Conservation (phyloP, 92 coral and sea anemone species). For the Zoanthus gigantus region DNA sequence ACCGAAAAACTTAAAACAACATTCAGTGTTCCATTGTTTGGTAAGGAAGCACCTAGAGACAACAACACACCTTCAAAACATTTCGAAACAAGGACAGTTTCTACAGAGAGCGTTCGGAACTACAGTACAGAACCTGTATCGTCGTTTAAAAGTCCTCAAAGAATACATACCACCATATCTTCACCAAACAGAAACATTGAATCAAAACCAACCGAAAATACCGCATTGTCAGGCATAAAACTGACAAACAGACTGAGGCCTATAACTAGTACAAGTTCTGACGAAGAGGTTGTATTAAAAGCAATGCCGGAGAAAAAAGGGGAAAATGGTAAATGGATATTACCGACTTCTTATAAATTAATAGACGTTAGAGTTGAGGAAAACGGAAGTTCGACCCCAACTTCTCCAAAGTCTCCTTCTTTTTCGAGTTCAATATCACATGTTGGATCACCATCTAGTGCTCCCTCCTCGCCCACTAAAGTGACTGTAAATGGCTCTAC, state of each 20-base stretch:
- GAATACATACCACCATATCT: background rate
- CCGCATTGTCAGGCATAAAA: background rate
- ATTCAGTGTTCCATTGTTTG: slow-evolving; percentile 4
- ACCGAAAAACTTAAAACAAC: slow-evolving; percentile 18
- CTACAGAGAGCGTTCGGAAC: background rate
- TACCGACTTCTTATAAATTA: slow-evolving; percentile 31
- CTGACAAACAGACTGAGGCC: background rate
- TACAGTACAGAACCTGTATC: background rate
- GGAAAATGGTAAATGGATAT: slow-evolving; percentile 3
- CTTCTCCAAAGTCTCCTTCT: slow-evolving; percentile 7
- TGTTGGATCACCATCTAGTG: slow-evolving; percentile 6
- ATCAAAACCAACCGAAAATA: background rate
- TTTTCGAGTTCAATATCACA: background rate
- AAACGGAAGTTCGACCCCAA: background rate
- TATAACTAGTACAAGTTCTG: background rate
- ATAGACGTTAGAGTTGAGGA: slow-evolving; percentile 13
- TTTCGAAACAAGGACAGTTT: background rate
- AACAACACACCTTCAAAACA: background rate
- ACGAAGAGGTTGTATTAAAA: slow-evolving; percentile 19
- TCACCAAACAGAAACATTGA: slow-evolving; percentile 4
- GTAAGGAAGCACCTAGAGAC: background rate
- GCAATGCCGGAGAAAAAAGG: slow-evolving; percentile 21
- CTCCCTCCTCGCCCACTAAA: slow-evolving; percentile 17
- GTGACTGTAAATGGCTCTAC: slow-evolving; percentile 40
- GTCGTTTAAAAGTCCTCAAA: slow-evolving; percentile 2